Conservation (phyloP, 2,113 vertebrate genomes). For the Rhynchomys soricoides region DNA sequence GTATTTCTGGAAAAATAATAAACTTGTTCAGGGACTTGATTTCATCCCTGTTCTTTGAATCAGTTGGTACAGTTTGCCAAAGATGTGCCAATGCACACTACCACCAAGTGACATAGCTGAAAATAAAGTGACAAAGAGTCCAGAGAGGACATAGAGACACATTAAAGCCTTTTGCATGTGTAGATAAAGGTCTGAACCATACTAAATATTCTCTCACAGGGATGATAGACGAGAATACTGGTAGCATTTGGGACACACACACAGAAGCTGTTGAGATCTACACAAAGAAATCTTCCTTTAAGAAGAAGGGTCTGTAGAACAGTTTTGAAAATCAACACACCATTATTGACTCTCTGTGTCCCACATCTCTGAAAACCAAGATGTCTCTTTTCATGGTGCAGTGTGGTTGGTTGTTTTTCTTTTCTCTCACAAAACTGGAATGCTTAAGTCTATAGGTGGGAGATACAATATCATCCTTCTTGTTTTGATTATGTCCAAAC, state of each 20-base stretch:
- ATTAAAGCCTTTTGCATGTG: background rate
- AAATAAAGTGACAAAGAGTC: background rate
- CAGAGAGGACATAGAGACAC: rapidly evolving
- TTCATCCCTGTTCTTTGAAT: background rate
- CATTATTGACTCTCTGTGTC: background rate
- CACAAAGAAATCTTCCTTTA: background rate
- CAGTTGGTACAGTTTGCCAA: background rate
- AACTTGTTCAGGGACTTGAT: background rate
- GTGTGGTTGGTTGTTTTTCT: rapidly evolving
- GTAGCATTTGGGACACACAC: background rate
- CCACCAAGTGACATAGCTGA: background rate
- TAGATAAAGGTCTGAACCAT: background rate
- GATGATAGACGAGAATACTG: background rate
- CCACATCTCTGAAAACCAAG: background rate
- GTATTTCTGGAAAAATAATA: background rate
- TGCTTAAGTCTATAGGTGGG: background rate
- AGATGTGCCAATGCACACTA: background rate
- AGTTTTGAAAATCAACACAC: background rate
- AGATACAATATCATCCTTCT: background rate
- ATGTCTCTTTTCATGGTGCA: background rate
- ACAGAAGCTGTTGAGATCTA: background rate
- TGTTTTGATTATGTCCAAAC: background rate
- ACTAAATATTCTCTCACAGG: background rate
- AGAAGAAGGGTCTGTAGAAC: background rate
- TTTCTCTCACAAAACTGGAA: background rate